Evolutionary conservation across 1,140 invertebrate species (phyloP).

Genomic region (Steinernema khuongi): DNA sequence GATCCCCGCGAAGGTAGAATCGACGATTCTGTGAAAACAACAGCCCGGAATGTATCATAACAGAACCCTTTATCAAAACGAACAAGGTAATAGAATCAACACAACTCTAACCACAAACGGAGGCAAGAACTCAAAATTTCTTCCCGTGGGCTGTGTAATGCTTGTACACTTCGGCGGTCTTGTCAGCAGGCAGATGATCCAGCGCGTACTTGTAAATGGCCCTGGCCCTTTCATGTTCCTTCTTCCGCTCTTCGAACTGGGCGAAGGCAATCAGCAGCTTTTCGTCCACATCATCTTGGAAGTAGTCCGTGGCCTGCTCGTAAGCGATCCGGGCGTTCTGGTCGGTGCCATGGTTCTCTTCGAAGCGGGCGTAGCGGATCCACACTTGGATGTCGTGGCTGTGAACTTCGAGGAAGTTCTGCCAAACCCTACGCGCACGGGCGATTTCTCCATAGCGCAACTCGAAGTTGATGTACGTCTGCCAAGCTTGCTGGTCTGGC

Average conservation of each 20-base stretch:
- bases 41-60: too few species aligned
- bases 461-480: slow-evolving; percentile 99
- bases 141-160: slow-evolving; percentile 98
- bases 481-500: slow-evolving; percentile 98
- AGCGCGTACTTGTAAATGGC: slow-evolving; percentile 97
- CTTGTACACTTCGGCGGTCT: slow-evolving; percentile 89
- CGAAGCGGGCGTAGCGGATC: slow-evolving; percentile 68
- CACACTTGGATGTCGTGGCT: slow-evolving; percentile 52
- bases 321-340: slow-evolving; percentile 61
- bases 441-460: slow-evolving; percentile 95
- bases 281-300: slow-evolving; percentile 90
- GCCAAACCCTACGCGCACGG: slow-evolving; percentile 83
- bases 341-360: slow-evolving; percentile 59
- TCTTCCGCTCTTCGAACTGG: slow-evolving; percentile 96
- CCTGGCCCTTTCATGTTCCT: slow-evolving; percentile 91
- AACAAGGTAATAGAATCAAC: too few species aligned
- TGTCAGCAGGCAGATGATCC: slow-evolving; percentile 85
- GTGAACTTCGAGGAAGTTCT: slow-evolving; percentile 67
- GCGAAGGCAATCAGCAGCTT: slow-evolving; percentile 92
- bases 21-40: too few species aligned
- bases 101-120: too few species aligned
- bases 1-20: too few species aligned
- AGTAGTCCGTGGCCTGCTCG: slow-evolving; percentile 92
- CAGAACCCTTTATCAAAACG: too few species aligned
- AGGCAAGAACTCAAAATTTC: too few species aligned